phyloP scores from a whole-genome alignment of 2,797 vertebrate species.

The Sebastes goodei region DNA sequence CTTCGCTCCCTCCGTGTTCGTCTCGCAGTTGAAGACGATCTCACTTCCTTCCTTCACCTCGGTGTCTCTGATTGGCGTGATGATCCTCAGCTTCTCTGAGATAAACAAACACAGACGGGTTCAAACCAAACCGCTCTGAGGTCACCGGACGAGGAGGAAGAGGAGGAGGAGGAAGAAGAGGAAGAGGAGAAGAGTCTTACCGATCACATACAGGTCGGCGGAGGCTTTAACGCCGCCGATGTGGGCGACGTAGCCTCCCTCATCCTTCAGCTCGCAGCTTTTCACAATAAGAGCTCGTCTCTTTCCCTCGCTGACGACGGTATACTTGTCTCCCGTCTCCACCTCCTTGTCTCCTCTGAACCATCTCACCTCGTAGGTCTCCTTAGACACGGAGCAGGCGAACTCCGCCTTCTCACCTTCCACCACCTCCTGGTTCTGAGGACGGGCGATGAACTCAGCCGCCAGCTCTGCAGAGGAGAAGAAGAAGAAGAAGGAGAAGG shows the following conservation, averaged over 20 bases:
- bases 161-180: neutral
- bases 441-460: slow-evolving; percentile 94
- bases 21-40: slow-evolving; percentile 95
- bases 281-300: slow-evolving; percentile 91
- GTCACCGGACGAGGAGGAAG: too few species aligned
- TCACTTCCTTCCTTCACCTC: slow-evolving; percentile 92
- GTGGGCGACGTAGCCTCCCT: slow-evolving; percentile 87
- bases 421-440: slow-evolving; percentile 93
- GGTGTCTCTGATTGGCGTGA: slow-evolving; percentile 92
- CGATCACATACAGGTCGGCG: slow-evolving; percentile 90
- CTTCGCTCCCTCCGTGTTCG: slow-evolving; percentile 94
- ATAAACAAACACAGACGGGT: neutral
- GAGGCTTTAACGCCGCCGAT: slow-evolving; percentile 90
- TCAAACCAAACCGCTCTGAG: neutral
- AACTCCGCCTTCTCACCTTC: slow-evolving; percentile 97
- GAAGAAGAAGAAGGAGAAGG: neutral
- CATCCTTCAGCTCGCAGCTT: slow-evolving; percentile 87
- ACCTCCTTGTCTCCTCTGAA: slow-evolving; percentile 87
- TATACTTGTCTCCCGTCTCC: slow-evolving; percentile 89
- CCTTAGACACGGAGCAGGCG: slow-evolving; percentile 94
- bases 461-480: slow-evolving; percentile 87
- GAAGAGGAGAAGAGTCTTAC: slow-evolving; percentile 81
- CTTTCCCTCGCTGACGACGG: slow-evolving; percentile 91
- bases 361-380: slow-evolving; percentile 92
- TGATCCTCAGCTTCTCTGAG: slow-evolving; percentile 94